Evolutionary conservation across 1,140 invertebrate genomes (phyloP).

Genomic region (Diachasmimorpha longicaudata): DNA sequence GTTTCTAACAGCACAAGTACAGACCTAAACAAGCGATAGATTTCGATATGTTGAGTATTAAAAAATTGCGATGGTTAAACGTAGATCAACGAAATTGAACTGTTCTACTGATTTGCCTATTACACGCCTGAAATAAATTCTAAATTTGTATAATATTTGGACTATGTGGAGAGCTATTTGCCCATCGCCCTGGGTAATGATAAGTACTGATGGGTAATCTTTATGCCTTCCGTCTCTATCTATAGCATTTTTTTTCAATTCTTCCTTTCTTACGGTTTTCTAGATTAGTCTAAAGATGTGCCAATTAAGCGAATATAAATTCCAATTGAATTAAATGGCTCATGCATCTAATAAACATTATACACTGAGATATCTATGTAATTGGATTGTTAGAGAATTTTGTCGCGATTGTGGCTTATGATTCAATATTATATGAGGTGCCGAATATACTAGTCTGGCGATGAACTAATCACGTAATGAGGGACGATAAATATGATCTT

Average conservation of each 20-base stretch:
- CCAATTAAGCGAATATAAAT: neutral
- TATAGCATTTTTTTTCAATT: too few relatives aligned
- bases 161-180: too few relatives aligned
- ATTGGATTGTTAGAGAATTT: neutral
- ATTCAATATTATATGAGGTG: neutral
- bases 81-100: slow-evolving; percentile 3
- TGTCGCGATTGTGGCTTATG: neutral
- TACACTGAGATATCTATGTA: neutral
- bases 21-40: slow-evolving; percentile 76
- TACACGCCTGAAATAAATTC: neutral
- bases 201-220: too few relatives aligned
- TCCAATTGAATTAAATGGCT: neutral
- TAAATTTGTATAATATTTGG: too few relatives aligned
- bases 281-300: neutral
- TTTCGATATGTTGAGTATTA: slow-evolving; percentile 30
- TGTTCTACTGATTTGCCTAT: slow-evolving; percentile 18
- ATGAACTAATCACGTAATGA: neutral
- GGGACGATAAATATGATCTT: neutral
- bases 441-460: neutral
- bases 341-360: slow-evolving; percentile 16
- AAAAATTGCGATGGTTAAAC: slow-evolving; percentile 12
- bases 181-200: too few relatives aligned
- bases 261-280: neutral
- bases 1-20: slow-evolving; percentile 97
- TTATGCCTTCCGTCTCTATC: too few relatives aligned